Base-by-base conservation (phyloP, 2,797 vertebrate genomes). In the Corythornis leucogaster region DNA sequence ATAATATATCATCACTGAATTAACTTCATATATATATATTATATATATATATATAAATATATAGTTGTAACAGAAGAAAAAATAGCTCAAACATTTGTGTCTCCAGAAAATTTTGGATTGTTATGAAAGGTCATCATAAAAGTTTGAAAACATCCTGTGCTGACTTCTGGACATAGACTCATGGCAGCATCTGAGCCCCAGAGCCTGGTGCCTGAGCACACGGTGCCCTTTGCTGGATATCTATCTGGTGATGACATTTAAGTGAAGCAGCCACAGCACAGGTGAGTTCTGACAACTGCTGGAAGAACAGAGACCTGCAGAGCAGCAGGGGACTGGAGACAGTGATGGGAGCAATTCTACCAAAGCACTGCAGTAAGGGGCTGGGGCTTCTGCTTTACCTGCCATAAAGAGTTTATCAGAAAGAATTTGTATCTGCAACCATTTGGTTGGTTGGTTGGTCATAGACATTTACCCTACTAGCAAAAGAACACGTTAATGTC, bases 231-330 rank as follows among this genome's bases (percentile, higher is more conserved):
- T 21, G 26, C 35, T 68, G 81, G 62, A 5, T 22, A 8, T 18
- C 35, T 22, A 8, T 18, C 35, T 35, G 18, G 16, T 8, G 2
- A 0, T 24, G 48, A 50, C 33, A 43, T 50, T 24, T 9, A 17
- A 8, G 13, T 9, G 50, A 24, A 43, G 48, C 35, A 38, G 62
- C 54, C 57, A 25, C 21, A 19, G n/a, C 43, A 38, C 50, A 6
- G 1, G 9, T 0, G 11, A 46, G 40, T 17, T 43, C 42, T 66
- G 77, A 30, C 24, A 15, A 18, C 25, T 4, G 40, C 66, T 43
- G 46, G 0, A 2, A 38, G 53, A 42, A 4, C 46, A 31, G 40
- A 5, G 35, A 42, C 46, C 26, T 4, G 1, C 3, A 28, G n/a
- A 77, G 1, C 3, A 28, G n/a, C 82, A 25, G 22, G 42, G 40